Conservation (phyloP, 1,140 invertebrate genomes). For the Caenorhabditis brenneri region DNA sequence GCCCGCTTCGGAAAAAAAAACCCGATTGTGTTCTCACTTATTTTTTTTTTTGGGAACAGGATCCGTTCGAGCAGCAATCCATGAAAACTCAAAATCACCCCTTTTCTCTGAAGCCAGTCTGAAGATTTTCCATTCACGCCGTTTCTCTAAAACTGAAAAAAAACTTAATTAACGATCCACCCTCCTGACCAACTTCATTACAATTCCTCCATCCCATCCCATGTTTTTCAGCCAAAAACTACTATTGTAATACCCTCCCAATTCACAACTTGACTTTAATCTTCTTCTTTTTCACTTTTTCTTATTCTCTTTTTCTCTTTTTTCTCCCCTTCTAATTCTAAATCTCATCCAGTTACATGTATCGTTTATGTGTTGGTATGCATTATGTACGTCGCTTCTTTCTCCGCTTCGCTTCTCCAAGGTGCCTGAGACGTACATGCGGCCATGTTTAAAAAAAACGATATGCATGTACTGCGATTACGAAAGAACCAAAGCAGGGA, state of each 20-base stretch:
- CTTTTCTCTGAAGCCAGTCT: too few relatives aligned
- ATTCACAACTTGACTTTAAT: neutral
- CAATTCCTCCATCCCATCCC: too few relatives aligned
- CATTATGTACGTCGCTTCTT: neutral
- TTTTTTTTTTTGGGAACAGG: too few relatives aligned
- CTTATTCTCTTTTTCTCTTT: neutral
- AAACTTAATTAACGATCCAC: too few relatives aligned
- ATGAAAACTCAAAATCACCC: too few relatives aligned
- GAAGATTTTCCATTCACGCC: too few relatives aligned
- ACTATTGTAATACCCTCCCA: neutral
- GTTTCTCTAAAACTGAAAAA: too few relatives aligned
- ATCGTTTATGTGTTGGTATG: slow-evolving; percentile 43
- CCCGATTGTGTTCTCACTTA: too few relatives aligned
- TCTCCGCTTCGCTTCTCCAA: slow-evolving; percentile 6
- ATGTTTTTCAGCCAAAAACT: neutral
- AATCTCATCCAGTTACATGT: slow-evolving; percentile 36
- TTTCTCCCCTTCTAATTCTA: neutral
- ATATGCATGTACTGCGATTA: slow-evolving; percentile 36
- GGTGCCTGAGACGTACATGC: neutral
- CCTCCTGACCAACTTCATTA: too few relatives aligned
- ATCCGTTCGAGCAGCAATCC: too few relatives aligned
- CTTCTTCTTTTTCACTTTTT: neutral
- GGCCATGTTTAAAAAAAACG: slow-evolving; percentile 19
- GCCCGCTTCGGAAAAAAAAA: too few relatives aligned
- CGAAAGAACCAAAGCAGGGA: neutral